phyloP scores from a whole-genome alignment of 2,113 vertebrate genomes.

The Pleuronectes platessa region DNA sequence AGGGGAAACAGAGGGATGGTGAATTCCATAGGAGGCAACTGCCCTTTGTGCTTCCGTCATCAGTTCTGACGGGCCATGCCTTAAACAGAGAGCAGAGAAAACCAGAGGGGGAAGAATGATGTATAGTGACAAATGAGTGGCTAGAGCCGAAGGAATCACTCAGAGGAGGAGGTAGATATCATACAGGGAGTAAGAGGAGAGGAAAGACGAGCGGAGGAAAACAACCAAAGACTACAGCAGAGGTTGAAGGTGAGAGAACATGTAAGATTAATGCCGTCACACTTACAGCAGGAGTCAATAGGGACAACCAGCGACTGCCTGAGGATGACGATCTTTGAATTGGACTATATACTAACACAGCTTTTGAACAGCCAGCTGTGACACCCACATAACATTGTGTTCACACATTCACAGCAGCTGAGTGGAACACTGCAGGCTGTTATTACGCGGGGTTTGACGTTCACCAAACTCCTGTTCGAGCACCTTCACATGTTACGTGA shows the following conservation, averaged over 20 bases:
- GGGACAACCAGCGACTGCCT: not conserved
- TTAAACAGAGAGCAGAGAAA: constrained; percentile 31
- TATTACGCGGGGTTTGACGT: constrained; percentile 30
- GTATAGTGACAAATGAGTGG: constrained; percentile 45
- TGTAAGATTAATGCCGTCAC: constrained; percentile 22
- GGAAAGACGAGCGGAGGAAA: not conserved
- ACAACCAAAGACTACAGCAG: not conserved
- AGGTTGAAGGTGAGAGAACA: constrained; percentile 32
- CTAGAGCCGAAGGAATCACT: constrained; percentile 39
- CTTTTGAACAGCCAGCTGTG: constrained; percentile 59
- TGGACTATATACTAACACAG: constrained; percentile 42
- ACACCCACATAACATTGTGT: constrained; percentile 30
- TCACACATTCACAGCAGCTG: constrained; percentile 34
- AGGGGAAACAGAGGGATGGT: constrained; percentile 57
- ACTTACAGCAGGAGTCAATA: not conserved
- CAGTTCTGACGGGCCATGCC: constrained; percentile 47
- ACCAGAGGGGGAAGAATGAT: constrained; percentile 15
- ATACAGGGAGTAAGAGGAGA: not conserved
- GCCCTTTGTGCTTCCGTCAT: constrained; percentile 65
- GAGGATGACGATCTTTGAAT: constrained; percentile 25
- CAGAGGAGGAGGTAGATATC: constrained; percentile 13
- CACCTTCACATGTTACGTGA: not conserved
- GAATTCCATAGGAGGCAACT: constrained; percentile 55
- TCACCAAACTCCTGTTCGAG: not conserved
- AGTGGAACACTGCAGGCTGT: constrained; percentile 1